Evolutionary conservation across 2,113 vertebrate genomes (phyloP).

Genomic region (Paratilapia polleni): DNA sequence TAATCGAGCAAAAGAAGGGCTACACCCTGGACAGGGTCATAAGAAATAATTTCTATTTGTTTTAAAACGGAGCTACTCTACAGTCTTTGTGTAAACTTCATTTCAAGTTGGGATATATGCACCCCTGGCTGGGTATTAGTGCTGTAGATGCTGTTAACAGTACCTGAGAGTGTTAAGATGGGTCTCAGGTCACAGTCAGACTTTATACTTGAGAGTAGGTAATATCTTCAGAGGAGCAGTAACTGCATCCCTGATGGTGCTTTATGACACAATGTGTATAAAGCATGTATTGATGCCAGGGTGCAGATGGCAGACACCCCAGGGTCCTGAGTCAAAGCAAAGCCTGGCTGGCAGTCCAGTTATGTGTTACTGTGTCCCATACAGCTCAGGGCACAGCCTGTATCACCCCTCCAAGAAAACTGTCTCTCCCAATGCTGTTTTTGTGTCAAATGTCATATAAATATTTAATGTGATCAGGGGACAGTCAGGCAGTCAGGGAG

Average conservation of each 20-base stretch:
- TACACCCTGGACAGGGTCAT: no score
- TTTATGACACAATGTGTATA: conserved; percentile 43
- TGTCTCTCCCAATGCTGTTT: conserved; percentile 19
- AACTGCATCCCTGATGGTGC: conserved; percentile 4
- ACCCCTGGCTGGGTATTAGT: background rate
- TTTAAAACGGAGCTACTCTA: no score
- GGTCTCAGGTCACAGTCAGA: background rate
- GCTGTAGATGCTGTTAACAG: background rate
- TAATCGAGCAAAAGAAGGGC: no score
- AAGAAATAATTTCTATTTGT: no score
- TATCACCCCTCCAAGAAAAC: background rate
- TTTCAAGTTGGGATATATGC: background rate
- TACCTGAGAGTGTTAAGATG: background rate
- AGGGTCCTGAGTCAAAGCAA: conserved; percentile 48
- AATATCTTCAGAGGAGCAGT: background rate
- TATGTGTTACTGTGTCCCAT: conserved; percentile 37
- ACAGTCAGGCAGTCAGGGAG: conserved; percentile 34
- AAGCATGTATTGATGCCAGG: conserved; percentile 42
- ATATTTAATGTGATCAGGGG: conserved; percentile 68
- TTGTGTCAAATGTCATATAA: conserved; percentile 63
- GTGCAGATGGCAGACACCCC: conserved; percentile 70
- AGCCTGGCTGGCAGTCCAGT: conserved; percentile 31
- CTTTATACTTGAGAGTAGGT: background rate
- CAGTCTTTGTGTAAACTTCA: no score
- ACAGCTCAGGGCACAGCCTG: conserved; percentile 40